Base-by-base conservation (phyloP, 2,888 invertebrate genomes). In the Plebejus anna region DNA sequence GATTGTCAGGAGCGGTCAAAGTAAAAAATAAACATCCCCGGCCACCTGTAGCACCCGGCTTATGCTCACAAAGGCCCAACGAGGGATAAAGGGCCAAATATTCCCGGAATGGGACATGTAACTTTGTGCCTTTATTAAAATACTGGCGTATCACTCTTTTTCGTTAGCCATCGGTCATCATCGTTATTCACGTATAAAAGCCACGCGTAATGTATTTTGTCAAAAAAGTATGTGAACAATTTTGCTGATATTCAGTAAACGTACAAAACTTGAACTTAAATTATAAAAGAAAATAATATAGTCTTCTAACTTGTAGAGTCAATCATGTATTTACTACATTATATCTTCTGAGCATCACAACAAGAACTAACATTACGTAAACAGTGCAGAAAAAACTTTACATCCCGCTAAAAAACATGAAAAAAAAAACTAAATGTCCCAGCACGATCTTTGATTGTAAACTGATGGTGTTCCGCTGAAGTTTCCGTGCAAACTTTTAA, bases 401-500 rank as follows among this genome's bases (percentile, higher is more conserved):
- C 28, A 36, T 72, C 47, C 11, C 11, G 22, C 22, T 28, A 47
- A 42, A 42, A 47, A 11, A 22, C 22, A 9, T 42, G 9, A 36
- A 36, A 36, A 36, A 36, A 72, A 55, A 42, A 72, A 72, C 72
- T 13, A 47, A 22, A 42, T n/a, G 72, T 11, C 42, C 47, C 42
- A 42, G 47, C 13, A 73, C 22, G 32, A 71, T 70, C 71, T 59
- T 38, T 36, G 57, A 76, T 76, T 28, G 42, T 57, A 76, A 57
- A 76, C 57, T 71, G 71, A 72, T 42, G 28, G 71, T 55, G 55
- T 72, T 76, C 22, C 57, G n/a, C 36, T 36, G 11, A 38, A 71
- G 76, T 76, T 76, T 42, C 87, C 88, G 88, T 88, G 87, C 81
- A 84, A 91, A 92, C 87, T 92, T 92, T 91, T 91, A 92, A 92